Base-by-base conservation (phyloP, 2,888 invertebrate species). In the Scaptomyza cyrtandrae region DNA sequence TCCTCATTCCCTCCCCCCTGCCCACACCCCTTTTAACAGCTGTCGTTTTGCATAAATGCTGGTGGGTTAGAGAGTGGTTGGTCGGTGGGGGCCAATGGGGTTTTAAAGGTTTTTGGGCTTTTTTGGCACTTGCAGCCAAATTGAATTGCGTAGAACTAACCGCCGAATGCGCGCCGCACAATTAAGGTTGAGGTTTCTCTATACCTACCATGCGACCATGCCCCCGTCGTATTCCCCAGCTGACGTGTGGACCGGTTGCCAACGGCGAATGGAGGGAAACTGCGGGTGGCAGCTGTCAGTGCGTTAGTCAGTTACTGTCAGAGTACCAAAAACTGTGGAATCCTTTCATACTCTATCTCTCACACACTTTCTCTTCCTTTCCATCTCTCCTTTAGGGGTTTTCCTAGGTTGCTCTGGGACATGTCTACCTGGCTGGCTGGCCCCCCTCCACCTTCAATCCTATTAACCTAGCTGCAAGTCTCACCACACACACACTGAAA, bases 111-210 rank as follows among this genome's bases (percentile, higher is more conserved):
- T n/a, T 14, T 9, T 31, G 31, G 45, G 16, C 14, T 56, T 31
- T 37, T 39, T 31, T 45, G 61, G 74, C 81, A 80, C 83, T 85
- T 80, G 72, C 83, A 81, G 71, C 68, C 79, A 87, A 86, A 86
- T 86, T 87, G 88, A 86, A 86, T 86, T 86, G 88, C 83, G 86
- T 75, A 73, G 55, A 81, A 87, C 86, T 86, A 86, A 86, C 85
- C 85, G 85, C 88, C 75, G 83, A 87, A 86, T 81, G 78, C 79
- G 86, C 83, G 88, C 85, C 87, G 81, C 85, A 86, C 85, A 87
- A 86, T 86, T 86, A 86, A 86, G 86, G 80, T 77, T 86, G 85
- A 87, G 85, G 88, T 86, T 86, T 53, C 66, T 35, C 66, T 35
- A 61, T 59, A 49, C 41, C 19, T 19, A 24, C 4, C 24, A 24